A percentile compares a stretch with the other conserved stretches of the same genome.
Evolutionary conservation across 1,140 invertebrate species (phyloP).

Genomic region (Diorhabda carinulata): DNA sequence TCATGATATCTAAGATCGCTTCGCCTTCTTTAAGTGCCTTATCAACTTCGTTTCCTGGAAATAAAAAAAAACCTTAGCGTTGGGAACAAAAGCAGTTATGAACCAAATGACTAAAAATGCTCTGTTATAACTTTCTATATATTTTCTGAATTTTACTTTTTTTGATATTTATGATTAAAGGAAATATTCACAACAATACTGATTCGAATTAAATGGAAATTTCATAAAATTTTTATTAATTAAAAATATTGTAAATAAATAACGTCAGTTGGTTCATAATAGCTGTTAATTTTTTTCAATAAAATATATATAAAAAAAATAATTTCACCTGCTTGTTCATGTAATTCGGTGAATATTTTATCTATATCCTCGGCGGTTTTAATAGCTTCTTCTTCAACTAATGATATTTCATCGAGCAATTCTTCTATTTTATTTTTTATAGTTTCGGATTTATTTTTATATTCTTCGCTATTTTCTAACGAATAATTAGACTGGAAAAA

Average conservation of each 20-base stretch:
- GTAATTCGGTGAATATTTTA: conserved; percentile 61
- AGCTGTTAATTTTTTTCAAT: background rate
- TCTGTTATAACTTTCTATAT: no score
- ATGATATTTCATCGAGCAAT: conserved; percentile 51
- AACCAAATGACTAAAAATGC: no score
- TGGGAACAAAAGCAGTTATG: background rate
- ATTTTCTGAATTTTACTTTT: no score
- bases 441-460: conserved; percentile 53
- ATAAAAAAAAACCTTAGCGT: background rate
- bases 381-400: conserved; percentile 53
- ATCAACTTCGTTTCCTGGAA: conserved; percentile 66
- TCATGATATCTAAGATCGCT: conserved; percentile 64
- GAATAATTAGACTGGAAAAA: conserved; percentile 41
- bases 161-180: no score
- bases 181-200: no score
- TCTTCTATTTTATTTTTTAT: conserved; percentile 55
- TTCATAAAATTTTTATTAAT: no score
- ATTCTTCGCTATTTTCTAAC: conserved; percentile 50
- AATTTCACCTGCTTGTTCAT: conserved; percentile 56
- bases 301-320: no score
- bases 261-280: background rate
- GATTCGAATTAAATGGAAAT: no score
- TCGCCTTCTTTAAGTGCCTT: conserved; percentile 70
- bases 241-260: no score
- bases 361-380: conserved; percentile 64